Evolutionary conservation across 2,797 vertebrate genomes (phyloP).

Genomic region (Acrocephalus scirpaceus): DNA sequence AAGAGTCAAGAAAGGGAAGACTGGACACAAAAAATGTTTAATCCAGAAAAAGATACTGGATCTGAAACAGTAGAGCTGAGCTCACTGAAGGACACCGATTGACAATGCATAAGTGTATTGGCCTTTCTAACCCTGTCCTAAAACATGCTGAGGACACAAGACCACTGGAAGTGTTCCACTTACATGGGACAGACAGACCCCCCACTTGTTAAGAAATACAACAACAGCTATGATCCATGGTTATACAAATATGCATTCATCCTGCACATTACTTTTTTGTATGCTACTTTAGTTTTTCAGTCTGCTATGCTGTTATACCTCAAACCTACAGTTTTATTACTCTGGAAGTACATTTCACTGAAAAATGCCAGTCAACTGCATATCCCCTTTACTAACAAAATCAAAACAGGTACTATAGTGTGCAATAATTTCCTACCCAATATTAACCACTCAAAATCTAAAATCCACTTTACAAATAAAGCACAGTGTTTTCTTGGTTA

Average conservation of each 20-base stretch:
- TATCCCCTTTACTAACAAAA: neutral
- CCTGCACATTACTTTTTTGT: neutral
- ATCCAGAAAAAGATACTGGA: neutral
- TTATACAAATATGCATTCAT: neutral
- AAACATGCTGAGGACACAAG: neutral
- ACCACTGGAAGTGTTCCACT: neutral
- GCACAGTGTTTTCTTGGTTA: neutral
- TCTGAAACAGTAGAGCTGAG: neutral
- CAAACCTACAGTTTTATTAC: neutral
- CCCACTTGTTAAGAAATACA: neutral
- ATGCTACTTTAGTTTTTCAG: neutral
- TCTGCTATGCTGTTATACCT: neutral
- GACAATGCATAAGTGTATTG: neutral
- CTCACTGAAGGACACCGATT: neutral
- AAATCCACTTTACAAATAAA: neutral
- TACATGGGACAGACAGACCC: neutral
- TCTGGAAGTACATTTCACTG: neutral
- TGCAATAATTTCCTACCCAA: neutral
- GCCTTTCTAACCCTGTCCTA: neutral
- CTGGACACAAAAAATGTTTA: neutral
- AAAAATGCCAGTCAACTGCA: neutral
- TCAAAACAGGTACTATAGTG: neutral
- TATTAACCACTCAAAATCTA: neutral
- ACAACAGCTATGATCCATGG: neutral
- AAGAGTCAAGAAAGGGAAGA: neutral